These are phyloP conservation scores for Pterostichus madidus DNA, from an alignment of 2,888 invertebrate genomes.

Conservation along the genomic window DNA sequence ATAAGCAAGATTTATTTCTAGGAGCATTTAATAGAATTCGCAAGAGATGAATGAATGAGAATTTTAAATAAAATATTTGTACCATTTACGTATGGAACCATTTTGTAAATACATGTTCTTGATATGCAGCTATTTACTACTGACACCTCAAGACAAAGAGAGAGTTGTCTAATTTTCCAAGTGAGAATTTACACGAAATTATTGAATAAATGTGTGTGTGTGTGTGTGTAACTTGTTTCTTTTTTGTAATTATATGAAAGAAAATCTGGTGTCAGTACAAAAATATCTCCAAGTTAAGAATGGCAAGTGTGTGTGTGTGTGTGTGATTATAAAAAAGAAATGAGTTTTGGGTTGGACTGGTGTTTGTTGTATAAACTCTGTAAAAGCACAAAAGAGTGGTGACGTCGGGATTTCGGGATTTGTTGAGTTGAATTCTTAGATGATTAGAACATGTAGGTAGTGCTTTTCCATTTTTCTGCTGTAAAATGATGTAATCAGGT, in stretches of 20 bases:
- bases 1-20: constrained; percentile 58
- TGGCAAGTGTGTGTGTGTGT: no score
- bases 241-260: constrained; percentile 37
- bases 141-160: constrained; percentile 24
- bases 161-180: constrained; percentile 60
- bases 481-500: constrained; percentile 65
- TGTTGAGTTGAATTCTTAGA: no score
- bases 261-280: constrained; percentile 21
- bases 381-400: no score
- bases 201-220: neutral
- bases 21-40: constrained; percentile 59
- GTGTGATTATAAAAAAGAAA: no score
- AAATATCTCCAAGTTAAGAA: neutral
- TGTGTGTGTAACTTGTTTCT: constrained; percentile 24
- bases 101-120: constrained; percentile 53
- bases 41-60: neutral
- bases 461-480: constrained; percentile 66
- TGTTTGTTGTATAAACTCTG: no score
- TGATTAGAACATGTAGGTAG: constrained; percentile 53
- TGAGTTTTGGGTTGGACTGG: no score
- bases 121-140: constrained; percentile 51
- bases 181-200: constrained; percentile 25
- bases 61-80: constrained; percentile 27
- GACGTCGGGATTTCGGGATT: no score
- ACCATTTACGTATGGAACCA: constrained; percentile 12